A percentile compares a stretch with the other conserved stretches of the same genome.
Evolutionary conservation across 1,140 invertebrate genomes (phyloP).

Genomic region (Plutomurus gul): DNA sequence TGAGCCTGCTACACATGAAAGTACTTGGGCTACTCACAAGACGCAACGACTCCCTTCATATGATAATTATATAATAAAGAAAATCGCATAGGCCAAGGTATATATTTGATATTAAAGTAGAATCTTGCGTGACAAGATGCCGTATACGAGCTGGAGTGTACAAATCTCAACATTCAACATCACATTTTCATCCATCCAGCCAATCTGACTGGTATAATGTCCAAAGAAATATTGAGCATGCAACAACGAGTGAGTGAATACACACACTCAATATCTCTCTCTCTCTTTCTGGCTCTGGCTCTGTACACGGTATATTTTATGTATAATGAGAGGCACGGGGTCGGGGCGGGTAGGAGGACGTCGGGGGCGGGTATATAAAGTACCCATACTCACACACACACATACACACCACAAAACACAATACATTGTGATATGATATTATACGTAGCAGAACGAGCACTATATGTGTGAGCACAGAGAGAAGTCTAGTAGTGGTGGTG

Average conservation of each 20-base stretch:
- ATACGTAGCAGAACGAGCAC: neutral
- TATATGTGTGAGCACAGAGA: neutral
- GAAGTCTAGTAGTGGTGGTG: neutral
- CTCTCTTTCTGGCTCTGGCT: neutral
- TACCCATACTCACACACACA: neutral
- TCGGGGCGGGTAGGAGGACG: slow-evolving; percentile 36
- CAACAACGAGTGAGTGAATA: neutral
- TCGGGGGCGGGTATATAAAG: slow-evolving; percentile 29
- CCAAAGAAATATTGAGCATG: neutral
- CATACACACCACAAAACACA: too few relatives aligned
- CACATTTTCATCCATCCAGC: slow-evolving; percentile 8
- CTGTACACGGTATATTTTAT: slow-evolving; percentile 9
- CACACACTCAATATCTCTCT: neutral
- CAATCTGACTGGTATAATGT: neutral
- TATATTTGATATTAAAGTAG: slow-evolving; percentile 27
- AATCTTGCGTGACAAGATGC: slow-evolving; percentile 28
- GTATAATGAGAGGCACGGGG: slow-evolving; percentile 37
- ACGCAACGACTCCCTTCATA: neutral
- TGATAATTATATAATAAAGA: slow-evolving; percentile 23
- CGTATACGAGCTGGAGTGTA: neutral
- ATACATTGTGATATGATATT: neutral
- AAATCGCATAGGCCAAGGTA: neutral
- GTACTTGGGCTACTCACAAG: neutral
- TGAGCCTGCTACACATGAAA: neutral
- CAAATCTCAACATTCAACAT: slow-evolving; percentile 17